Conservation (phyloP, 2,797 vertebrate genomes). For the Morelia viridis region DNA sequence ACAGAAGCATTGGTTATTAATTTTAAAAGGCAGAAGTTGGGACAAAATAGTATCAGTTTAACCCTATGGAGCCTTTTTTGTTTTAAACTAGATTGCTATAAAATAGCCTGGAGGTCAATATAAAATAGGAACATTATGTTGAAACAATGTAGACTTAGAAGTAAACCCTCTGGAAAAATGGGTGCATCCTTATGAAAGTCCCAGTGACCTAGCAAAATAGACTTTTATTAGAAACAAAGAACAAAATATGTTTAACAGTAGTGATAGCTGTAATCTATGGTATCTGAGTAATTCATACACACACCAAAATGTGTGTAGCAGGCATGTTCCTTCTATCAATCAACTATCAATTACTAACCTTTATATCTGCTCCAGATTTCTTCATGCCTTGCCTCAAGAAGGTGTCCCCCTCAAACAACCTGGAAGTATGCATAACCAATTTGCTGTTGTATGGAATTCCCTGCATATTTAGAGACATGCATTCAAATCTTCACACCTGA, state of each 20-base stretch:
- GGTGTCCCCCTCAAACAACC: neutral
- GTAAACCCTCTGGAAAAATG: neutral
- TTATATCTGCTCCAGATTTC: neutral
- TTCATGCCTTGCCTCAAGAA: neutral
- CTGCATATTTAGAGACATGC: neutral
- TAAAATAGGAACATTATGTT: neutral
- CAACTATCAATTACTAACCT: neutral
- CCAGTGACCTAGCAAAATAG: neutral
- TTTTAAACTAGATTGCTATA: conserved; percentile 49
- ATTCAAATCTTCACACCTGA: neutral
- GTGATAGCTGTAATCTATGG: neutral
- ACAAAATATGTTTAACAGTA: neutral
- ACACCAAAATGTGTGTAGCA: neutral
- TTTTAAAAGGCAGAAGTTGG: conserved; percentile 34
- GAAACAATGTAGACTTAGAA: conserved; percentile 12
- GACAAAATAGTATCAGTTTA: conserved; percentile 40
- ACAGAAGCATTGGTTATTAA: conserved; percentile 33
- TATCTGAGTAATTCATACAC: neutral
- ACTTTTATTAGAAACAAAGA: neutral
- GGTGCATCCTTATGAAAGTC: neutral
- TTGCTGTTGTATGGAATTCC: neutral
- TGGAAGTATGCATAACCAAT: neutral
- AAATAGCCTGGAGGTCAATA: neutral
- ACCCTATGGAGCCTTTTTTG: conserved; percentile 43
- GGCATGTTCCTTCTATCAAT: neutral